Evolutionary conservation across 2,797 vertebrate species (phyloP).

Genomic region (Martes flavigula): DNA sequence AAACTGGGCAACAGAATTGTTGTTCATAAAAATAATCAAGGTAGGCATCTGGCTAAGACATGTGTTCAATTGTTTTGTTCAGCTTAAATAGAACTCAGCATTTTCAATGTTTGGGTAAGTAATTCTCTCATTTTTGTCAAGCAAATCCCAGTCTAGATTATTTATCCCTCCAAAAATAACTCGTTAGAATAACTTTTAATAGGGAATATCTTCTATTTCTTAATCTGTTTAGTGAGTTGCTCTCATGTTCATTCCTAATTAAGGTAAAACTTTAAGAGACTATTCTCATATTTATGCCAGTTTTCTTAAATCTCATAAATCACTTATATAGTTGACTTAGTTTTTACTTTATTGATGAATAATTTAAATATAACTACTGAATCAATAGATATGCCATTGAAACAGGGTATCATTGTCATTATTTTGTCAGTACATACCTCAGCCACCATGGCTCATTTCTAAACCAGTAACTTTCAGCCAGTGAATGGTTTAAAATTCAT

Average conservation of each 20-base stretch:
- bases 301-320: not conserved
- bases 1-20: conserved; percentile 62
- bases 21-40: conserved; percentile 75
- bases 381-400: not conserved
- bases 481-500: not conserved
- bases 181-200: conserved; percentile 23
- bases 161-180: conserved; percentile 46
- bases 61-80: conserved; percentile 65
- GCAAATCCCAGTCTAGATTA: not conserved
- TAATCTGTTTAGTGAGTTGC: not conserved
- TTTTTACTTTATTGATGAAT: not conserved
- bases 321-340: not conserved
- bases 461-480: not conserved
- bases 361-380: not conserved
- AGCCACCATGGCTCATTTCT: not conserved
- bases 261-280: not conserved
- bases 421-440: not conserved
- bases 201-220: conserved; percentile 22
- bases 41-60: conserved; percentile 71
- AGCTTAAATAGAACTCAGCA: conserved; percentile 61
- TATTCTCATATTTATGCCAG: not conserved
- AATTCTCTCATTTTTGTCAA: conserved; percentile 52
- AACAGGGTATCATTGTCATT: not conserved
- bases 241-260: not conserved
- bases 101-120: conserved; percentile 53